Evolutionary conservation across 2,113 vertebrate genomes (phyloP).

Genomic region (Mystacornis crossleyi): DNA sequence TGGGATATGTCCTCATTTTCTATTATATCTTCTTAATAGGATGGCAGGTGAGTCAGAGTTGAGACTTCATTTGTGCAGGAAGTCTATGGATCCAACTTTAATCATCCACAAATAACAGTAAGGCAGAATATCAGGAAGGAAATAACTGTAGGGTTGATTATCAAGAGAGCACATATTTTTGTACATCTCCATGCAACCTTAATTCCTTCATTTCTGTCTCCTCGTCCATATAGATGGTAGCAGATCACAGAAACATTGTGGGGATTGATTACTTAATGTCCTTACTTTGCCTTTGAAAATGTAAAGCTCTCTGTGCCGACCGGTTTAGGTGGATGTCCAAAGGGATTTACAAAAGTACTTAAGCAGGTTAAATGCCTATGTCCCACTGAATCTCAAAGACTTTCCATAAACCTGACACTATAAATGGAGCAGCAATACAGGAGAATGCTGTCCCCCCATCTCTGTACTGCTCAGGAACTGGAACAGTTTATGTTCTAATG

Average conservation of each 20-base stretch:
- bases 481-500: background rate
- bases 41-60: slow-evolving; percentile 40
- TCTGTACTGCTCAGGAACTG: background rate
- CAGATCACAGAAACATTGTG: background rate
- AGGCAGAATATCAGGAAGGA: slow-evolving; percentile 19
- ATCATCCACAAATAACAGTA: slow-evolving; percentile 1
- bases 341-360: slow-evolving; percentile 51
- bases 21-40: slow-evolving; percentile 39
- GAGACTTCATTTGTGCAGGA: slow-evolving; percentile 36
- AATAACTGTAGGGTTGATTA: background rate
- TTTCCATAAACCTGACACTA: background rate
- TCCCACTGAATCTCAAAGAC: slow-evolving; percentile 6
- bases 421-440: background rate
- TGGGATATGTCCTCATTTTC: slow-evolving; percentile 20
- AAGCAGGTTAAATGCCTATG: slow-evolving; percentile 45
- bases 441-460: background rate
- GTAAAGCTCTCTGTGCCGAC: slow-evolving; percentile 1
- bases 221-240: background rate
- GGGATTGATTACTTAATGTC: background rate
- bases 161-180: background rate
- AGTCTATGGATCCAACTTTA: slow-evolving; percentile 22
- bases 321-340: slow-evolving; percentile 21
- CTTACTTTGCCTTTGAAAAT: slow-evolving; percentile 33
- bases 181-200: background rate
- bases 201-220: background rate